A percentile compares a stretch with the other conserved stretches of the same genome.
Evolutionary conservation across 1,140 invertebrate genomes (phyloP).

Genomic region (Eueides isabella): DNA sequence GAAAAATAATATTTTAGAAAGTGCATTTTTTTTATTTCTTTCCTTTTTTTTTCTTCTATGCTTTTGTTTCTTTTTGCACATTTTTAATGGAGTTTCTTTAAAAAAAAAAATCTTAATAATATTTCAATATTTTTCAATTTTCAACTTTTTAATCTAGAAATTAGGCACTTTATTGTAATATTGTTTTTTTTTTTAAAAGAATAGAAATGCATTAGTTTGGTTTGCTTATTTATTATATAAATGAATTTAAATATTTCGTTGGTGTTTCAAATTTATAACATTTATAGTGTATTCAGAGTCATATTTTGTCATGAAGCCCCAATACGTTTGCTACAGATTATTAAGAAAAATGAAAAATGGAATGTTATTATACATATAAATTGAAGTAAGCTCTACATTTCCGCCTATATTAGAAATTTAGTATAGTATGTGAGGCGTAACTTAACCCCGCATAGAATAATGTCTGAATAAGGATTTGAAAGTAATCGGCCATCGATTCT

Average conservation of each 20-base stretch:
- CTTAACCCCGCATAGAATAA: not conserved
- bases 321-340: not conserved
- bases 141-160: not conserved
- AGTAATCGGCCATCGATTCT: no score
- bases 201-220: not conserved
- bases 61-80: no score
- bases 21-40: not conserved
- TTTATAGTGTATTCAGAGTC: not conserved
- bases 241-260: not conserved
- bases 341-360: not conserved
- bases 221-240: not conserved
- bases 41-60: not conserved
- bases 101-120: no score
- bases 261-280: not conserved
- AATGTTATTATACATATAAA: no score
- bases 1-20: not conserved
- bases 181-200: not conserved
- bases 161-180: not conserved
- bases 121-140: no score
- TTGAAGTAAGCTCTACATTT: no score
- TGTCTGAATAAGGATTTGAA: no score
- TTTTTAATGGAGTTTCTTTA: no score
- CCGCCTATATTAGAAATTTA: not conserved
- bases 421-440: not conserved
- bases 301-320: not conserved